Evolutionary conservation across 2,888 invertebrate species (phyloP).

Genomic region (Nemotelus nigrinus): DNA sequence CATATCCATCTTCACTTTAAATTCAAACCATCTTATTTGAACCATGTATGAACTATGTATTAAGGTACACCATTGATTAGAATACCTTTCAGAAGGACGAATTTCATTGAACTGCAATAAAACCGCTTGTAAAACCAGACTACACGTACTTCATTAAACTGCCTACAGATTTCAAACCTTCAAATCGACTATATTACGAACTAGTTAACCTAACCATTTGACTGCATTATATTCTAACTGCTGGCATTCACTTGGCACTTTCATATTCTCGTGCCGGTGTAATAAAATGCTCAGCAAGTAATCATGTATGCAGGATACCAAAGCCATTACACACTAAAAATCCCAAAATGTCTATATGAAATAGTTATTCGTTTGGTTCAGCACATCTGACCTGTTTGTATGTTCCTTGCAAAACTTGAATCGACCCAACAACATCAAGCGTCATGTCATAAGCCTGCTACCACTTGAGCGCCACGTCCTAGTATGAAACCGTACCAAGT

Average conservation of each 20-base stretch:
- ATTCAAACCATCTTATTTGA: no score
- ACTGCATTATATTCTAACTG: conserved; percentile 22
- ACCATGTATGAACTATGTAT: no score
- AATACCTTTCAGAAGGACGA: no score
- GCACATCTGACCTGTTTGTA: conserved; percentile 32
- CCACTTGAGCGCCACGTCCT: not conserved
- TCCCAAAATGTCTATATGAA: conserved; percentile 29
- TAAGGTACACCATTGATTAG: no score
- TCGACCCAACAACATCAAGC: not conserved
- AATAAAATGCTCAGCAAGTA: conserved; percentile 15
- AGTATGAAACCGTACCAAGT: conserved; percentile 27
- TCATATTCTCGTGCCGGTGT: conserved; percentile 20
- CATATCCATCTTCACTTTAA: no score
- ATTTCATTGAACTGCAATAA: no score
- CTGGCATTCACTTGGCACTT: conserved; percentile 24
- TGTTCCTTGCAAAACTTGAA: conserved; percentile 1
- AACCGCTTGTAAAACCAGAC: no score
- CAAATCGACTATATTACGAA: not conserved
- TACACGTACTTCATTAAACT: no score
- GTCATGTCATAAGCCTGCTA: not conserved
- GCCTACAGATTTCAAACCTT: not conserved
- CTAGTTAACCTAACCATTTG: conserved; percentile 34
- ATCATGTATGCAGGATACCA: conserved; percentile 40
- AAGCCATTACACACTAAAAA: conserved; percentile 36
- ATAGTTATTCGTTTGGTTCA: conserved; percentile 33